Percentiles rank a stretch among this genome's conserved stretches.
phyloP scores from a whole-genome alignment of 2,113 vertebrate genomes.

The Riparia riparia region DNA sequence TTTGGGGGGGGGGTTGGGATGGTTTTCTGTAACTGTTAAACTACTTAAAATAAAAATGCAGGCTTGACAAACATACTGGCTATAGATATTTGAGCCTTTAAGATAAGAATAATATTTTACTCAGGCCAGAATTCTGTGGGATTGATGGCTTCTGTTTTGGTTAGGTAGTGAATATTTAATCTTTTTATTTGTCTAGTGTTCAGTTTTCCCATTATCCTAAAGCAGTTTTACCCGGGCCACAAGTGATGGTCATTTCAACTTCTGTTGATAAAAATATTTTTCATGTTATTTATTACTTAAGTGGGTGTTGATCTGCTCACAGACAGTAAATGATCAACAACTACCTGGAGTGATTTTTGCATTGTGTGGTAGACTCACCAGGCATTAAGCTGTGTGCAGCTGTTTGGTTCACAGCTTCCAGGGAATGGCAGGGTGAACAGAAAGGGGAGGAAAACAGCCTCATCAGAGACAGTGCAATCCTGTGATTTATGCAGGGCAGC shows the following conservation, averaged over 20 bases:
- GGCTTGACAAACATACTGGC: background rate
- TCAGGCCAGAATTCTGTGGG: background rate
- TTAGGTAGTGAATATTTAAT: background rate
- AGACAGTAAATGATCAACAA: background rate
- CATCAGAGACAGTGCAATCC: background rate
- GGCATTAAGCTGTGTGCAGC: background rate
- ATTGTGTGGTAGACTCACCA: background rate
- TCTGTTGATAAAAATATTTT: background rate
- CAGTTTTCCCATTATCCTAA: background rate
- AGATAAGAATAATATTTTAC: background rate
- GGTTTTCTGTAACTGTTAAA: background rate
- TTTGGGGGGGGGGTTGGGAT: too few relatives aligned
- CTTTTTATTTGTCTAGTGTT: background rate
- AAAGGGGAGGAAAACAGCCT: background rate
- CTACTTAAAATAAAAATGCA: background rate
- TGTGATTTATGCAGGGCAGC: constrained; percentile 55
- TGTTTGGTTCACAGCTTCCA: background rate
- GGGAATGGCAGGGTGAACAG: background rate
- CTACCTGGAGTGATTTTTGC: background rate
- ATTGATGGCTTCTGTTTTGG: background rate
- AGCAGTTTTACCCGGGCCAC: background rate
- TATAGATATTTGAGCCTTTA: background rate
- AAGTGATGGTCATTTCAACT: background rate
- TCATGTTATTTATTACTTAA: background rate
- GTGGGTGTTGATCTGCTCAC: background rate